Conservation (phyloP, 2,797 vertebrate species). For the Serranus cabrilla region DNA sequence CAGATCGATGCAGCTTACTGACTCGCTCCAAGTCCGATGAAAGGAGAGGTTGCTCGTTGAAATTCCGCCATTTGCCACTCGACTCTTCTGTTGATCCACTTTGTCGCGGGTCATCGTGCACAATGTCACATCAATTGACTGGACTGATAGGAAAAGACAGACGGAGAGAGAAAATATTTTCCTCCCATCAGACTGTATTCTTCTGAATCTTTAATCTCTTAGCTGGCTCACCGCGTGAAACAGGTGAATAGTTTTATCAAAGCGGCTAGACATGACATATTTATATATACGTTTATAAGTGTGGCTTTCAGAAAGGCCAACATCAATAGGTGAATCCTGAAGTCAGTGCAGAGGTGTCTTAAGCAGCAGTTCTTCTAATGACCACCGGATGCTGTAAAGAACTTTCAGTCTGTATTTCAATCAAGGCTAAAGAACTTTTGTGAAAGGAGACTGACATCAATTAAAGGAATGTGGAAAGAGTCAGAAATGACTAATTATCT, state of each 20-base stretch:
- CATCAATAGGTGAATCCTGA: constrained; percentile 10
- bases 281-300: background rate
- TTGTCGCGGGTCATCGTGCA: constrained; percentile 73
- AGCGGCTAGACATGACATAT: constrained; percentile 23
- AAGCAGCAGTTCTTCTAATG: constrained; percentile 12
- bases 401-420: background rate
- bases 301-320: background rate
- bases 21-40: constrained; percentile 73
- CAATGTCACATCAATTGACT: constrained; percentile 80
- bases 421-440: background rate
- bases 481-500: background rate
- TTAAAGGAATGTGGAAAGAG: background rate
- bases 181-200: constrained; percentile 53
- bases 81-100: constrained; percentile 75
- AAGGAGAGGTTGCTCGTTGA: constrained; percentile 76
- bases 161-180: constrained; percentile 49
- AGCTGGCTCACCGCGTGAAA: constrained; percentile 2
- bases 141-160: constrained; percentile 67
- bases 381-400: background rate
- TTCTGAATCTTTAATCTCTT: constrained; percentile 41
- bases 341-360: background rate
- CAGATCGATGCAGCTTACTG: constrained; percentile 79
- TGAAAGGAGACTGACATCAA: too few relatives aligned
- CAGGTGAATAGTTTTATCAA: constrained; percentile 45
- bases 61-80: constrained; percentile 78